These are phyloP conservation scores for Zophobas morio DNA, from an alignment of 1,140 invertebrate species.

Conservation along the genomic window DNA sequence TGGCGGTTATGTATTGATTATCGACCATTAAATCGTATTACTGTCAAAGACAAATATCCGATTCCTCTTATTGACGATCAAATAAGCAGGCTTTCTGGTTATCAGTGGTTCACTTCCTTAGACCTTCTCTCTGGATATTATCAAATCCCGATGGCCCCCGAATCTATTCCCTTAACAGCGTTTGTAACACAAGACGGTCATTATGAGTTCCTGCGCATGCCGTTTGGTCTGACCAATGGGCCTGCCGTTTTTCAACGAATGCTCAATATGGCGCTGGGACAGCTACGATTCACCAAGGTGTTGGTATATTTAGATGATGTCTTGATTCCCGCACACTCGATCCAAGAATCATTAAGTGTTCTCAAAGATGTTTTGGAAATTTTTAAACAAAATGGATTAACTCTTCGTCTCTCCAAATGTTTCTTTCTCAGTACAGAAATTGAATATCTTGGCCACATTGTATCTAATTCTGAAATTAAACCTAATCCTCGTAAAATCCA, in stretches of 20 bases:
- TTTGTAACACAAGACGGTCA: conserved; percentile 64
- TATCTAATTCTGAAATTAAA: background rate
- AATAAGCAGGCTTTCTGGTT: conserved; percentile 64
- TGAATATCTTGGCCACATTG: conserved; percentile 24
- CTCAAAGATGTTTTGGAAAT: conserved; percentile 1
- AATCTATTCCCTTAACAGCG: conserved; percentile 66
- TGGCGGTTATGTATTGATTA: too few species aligned
- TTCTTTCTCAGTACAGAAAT: conserved; percentile 10
- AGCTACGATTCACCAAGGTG: conserved; percentile 45
- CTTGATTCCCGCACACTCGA: conserved; percentile 50
- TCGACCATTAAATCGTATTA: background rate
- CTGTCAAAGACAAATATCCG: conserved; percentile 51
- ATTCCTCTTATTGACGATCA: conserved; percentile 62
- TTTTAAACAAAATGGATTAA: conserved; percentile 8
- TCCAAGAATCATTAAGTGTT: background rate
- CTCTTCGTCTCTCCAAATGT: conserved; percentile 25
- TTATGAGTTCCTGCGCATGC: conserved; percentile 65
- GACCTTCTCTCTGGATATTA: conserved; percentile 68
- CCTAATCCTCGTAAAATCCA: conserved; percentile 5
- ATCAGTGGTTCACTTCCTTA: conserved; percentile 59
- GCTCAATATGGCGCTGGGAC: conserved; percentile 47
- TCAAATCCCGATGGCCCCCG: conserved; percentile 66
- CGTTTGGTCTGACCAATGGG: conserved; percentile 66
- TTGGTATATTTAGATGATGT: conserved; percentile 63
- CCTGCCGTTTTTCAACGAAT: conserved; percentile 67